Percentiles rank a stretch among this genome's conserved stretches.
These are phyloP conservation scores for Hipparchia sbordonii DNA, from an alignment of 2,888 invertebrate genomes.

Conservation along the genomic window DNA sequence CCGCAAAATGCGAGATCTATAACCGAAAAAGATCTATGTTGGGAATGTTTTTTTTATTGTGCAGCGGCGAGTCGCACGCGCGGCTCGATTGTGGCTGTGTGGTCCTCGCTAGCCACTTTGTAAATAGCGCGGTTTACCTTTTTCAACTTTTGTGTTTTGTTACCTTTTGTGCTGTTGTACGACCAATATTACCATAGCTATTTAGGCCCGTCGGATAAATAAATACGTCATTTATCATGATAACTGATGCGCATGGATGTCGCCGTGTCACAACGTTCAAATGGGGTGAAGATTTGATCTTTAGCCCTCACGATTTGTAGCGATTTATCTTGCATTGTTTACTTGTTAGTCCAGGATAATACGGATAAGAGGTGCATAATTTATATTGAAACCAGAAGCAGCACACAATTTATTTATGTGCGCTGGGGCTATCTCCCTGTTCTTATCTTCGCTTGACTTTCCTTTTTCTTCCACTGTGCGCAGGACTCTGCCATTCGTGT, in stretches of 20 bases:
- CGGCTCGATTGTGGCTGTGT: constrained; percentile 82
- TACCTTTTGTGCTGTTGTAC: constrained; percentile 83
- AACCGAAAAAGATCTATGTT: constrained; percentile 79
- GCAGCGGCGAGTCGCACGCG: constrained; percentile 79
- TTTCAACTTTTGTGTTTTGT: constrained; percentile 84
- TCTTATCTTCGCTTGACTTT: constrained; percentile 15
- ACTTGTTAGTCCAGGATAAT: constrained; percentile 42
- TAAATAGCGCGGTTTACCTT: constrained; percentile 84
- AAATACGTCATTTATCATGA: constrained; percentile 83
- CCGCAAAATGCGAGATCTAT: constrained; percentile 81
- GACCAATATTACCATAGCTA: constrained; percentile 83
- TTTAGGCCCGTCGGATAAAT: constrained; percentile 82
- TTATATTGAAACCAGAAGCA: constrained; percentile 30
- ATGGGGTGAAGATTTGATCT: constrained; percentile 75
- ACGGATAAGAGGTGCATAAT: constrained; percentile 33
- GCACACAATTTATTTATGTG: constrained; percentile 21
- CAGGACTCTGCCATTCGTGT: not conserved
- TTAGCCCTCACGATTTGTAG: constrained; percentile 64
- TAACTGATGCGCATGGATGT: constrained; percentile 78
- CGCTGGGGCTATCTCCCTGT: constrained; percentile 5
- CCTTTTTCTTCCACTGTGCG: constrained; percentile 13
- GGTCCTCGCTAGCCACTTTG: constrained; percentile 83
- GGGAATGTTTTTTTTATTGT: constrained; percentile 73
- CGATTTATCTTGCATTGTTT: constrained; percentile 72
- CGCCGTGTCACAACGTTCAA: constrained; percentile 63